Evolutionary conservation across 2,797 vertebrate species (phyloP), one percentile per base, ranked within the genome.

Genomic region (Chaetophractus vellerosus): DNA sequence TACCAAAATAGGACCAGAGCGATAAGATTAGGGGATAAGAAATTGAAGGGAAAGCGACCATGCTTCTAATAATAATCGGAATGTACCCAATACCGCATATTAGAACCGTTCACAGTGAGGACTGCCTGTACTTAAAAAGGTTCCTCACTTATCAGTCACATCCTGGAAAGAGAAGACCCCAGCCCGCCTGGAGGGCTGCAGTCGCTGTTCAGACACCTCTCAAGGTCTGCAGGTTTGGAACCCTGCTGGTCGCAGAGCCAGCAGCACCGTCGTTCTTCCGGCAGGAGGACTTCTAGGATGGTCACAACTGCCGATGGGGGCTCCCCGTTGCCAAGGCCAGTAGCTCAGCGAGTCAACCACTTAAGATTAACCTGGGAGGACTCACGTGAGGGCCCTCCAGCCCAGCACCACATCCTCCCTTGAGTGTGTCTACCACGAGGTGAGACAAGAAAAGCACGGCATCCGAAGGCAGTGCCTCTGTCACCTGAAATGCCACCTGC

Each of bases 1-100:
- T 71, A 59, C 48, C 41, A 63, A 85, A 81, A 66, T 33, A 82
- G 33, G 91, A 93, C 50, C 68, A 55, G 3, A 88, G 33, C n/a
- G 74, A 74, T 38, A 63, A 66, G 50, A 84, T 61, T 16, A 59
- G 31, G 33, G 28, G 84, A 38, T n/a, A 75, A 38, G 55, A 81
- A 21, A 41, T 84, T 66, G 76, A 75, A 88, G 50, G 41, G 23
- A 90, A 75, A 80, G 79, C 14, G 7, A 82, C 21, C 23, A 31
- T 50, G 31, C 76, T 89, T 69, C 66, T 15, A 26, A 23, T 50
- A 59, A 24, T 89, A 64, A 78, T 12, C 45, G 31, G 55, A 71
- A 71, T 10, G 4, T 48, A 91, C 48, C 24, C 75, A 64, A 31
- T 45, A 45, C 6, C 14, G 36, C 26, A 50, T 57, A 36, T 3